A percentile compares a stretch with the other conserved stretches of the same genome.
phyloP scores from a whole-genome alignment of 2,888 invertebrate genomes.

The Lithophane semibrunnea region DNA sequence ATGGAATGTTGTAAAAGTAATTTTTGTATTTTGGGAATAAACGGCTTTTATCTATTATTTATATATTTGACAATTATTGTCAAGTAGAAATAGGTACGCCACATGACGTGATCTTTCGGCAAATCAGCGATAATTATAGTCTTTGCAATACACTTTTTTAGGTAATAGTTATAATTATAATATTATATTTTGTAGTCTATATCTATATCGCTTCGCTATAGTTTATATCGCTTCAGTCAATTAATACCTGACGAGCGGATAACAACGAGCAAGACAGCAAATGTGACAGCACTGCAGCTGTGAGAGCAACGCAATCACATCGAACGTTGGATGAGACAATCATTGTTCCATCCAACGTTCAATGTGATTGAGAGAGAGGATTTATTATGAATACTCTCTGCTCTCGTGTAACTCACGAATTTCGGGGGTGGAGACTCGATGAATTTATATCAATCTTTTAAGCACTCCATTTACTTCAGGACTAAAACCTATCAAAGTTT shows the following conservation, averaged over 20 bases:
- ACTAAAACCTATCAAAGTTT: conserved; percentile 60
- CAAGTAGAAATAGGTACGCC: neutral
- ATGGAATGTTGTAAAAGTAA: no score
- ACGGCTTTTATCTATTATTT: no score
- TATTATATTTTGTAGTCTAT: neutral
- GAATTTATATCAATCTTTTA: conserved; percentile 13
- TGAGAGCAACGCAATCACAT: conserved; percentile 24
- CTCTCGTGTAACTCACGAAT: neutral
- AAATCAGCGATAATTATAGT: neutral
- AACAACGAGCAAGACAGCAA: neutral
- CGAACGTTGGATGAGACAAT: neutral
- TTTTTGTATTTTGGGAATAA: no score
- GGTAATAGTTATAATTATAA: neutral
- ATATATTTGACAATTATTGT: neutral
- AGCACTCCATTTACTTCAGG: conserved; percentile 53
- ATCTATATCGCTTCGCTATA: no score
- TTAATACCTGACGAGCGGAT: neutral
- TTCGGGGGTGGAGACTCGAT: conserved; percentile 9
- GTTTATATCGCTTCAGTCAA: neutral
- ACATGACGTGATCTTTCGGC: neutral
- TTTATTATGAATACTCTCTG: neutral
- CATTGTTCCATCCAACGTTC: no score
- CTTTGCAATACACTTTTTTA: neutral
- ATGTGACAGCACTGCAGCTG: neutral
- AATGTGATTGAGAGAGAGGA: no score